Conservation (phyloP, 1,140 invertebrate species). For the Vanessa atalanta region DNA sequence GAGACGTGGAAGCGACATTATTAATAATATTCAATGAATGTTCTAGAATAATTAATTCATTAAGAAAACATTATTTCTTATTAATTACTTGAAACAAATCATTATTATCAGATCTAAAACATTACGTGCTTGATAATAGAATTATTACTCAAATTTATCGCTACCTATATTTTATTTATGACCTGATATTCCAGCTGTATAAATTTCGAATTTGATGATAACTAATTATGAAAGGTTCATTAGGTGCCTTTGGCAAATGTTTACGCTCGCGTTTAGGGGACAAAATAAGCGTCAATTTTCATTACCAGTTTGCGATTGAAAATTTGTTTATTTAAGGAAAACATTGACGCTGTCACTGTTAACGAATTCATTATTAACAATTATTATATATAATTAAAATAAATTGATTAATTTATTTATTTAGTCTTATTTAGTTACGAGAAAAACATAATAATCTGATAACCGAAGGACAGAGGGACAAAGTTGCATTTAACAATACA, state of each 20-base stretch:
- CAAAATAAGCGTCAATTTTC: constrained; percentile 25
- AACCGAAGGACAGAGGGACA: no score
- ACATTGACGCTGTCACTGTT: not conserved
- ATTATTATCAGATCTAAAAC: constrained; percentile 29
- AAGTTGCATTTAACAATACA: no score
- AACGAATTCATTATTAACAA: not conserved
- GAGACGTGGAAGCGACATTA: no score
- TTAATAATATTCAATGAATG: no score
- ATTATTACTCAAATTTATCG: constrained; percentile 39
- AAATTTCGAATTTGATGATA: constrained; percentile 40
- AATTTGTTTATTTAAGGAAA: constrained; percentile 26
- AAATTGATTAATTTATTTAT: not conserved
- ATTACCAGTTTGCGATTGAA: constrained; percentile 23
- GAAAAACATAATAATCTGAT: no score
- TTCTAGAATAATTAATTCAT: no score
- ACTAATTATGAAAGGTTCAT: constrained; percentile 54
- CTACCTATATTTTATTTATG: constrained; percentile 35
- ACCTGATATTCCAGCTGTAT: constrained; percentile 33
- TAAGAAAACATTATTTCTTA: constrained; percentile 1
- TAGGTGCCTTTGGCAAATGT: constrained; percentile 50
- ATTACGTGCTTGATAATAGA: constrained; percentile 34
- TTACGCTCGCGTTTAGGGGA: constrained; percentile 40
- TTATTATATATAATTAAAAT: not conserved
- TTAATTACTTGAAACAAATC: constrained; percentile 24
- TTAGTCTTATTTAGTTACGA: not conserved